Base-by-base conservation (phyloP, 2,888 invertebrate genomes). In the Aphodius granarius region DNA sequence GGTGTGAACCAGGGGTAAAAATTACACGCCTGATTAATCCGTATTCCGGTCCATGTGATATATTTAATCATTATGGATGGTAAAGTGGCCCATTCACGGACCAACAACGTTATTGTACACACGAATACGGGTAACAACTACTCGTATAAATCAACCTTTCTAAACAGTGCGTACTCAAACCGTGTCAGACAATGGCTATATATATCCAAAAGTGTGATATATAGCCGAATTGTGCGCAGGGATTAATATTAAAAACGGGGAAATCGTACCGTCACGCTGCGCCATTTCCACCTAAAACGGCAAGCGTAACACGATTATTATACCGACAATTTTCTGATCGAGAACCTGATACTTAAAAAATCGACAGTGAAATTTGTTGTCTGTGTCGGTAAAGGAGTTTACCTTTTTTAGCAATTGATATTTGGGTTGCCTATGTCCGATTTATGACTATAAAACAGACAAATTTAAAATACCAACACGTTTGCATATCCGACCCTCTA, bases 21-120 rank as follows among this genome's bases (percentile, higher is more conserved):
- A 43, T 43, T 43, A 43, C 43, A 43, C 43, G 43, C 2, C 43
- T 43, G 43, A 43, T 43, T 43, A 43, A 43, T 43, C 43, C 4
- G 13, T 43, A 43, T 43, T 43, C 43, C 43, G 43, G 43, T 43
- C 43, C 43, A 43, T 43, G 13, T 43, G 43, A 43, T 43, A 43
- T 43, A 43, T 43, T 43, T 43, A 9, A 43, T 43, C 43, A 43
- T 43, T 43, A 43, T 43, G 43, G 43, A 43, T 13, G 43, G 13
- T 13, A 13, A 0, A 43, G 78, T 76, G 73, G 74, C 76, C 75
- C 74, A 79, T 79, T 68, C 68, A n/a, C 20, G 20, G 21, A 22
- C 22, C 16, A 68, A 20, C 68, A 21, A 20, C 68, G 22, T 20
- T 68, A 68, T 68, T 68, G 68, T 68, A 22, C 22, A 20, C 22